Evolutionary conservation across 37 sponge, comb jelly and placozoan genomes (phyloP).

Genomic region (Halichondria panicea): DNA sequence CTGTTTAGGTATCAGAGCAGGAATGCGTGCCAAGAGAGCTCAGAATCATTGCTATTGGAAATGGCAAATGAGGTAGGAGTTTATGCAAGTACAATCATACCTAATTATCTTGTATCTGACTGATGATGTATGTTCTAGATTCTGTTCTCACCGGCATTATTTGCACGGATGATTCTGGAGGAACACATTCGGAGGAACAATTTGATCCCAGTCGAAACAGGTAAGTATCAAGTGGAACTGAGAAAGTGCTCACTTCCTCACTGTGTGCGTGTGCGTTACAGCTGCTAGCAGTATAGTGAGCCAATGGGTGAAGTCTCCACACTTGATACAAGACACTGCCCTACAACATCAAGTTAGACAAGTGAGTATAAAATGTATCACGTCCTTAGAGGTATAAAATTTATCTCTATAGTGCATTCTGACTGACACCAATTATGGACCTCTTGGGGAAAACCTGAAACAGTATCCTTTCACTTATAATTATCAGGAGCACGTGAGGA

Average conservation of each 20-base stretch:
- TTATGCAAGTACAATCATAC: background rate
- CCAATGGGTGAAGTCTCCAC: slow-evolving; percentile 63
- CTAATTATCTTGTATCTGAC: background rate
- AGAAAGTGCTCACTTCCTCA: background rate
- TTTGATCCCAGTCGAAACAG: background rate
- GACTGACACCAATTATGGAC: slow-evolving; percentile 77
- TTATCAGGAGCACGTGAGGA: background rate
- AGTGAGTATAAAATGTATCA: slow-evolving; percentile 19
- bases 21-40: background rate
- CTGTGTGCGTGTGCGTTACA: background rate
- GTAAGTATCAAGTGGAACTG: slow-evolving; percentile 4
- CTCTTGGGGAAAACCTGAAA: slow-evolving; percentile 77
- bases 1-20: background rate
- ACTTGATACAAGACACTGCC: slow-evolving; percentile 31
- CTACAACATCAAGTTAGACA: slow-evolving; percentile 41
- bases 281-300: slow-evolving; percentile 38
- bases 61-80: slow-evolving; percentile 23
- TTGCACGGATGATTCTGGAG: slow-evolving; percentile 74
- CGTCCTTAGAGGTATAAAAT: background rate
- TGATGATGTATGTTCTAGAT: slow-evolving; percentile 17
- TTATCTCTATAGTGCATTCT: slow-evolving; percentile 54
- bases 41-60: background rate
- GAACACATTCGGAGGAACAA: slow-evolving; percentile 13
- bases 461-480: slow-evolving; percentile 50
- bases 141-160: slow-evolving; percentile 56